Conservation (phyloP, 2,113 vertebrate genomes). For the Ochotona princeps region DNA sequence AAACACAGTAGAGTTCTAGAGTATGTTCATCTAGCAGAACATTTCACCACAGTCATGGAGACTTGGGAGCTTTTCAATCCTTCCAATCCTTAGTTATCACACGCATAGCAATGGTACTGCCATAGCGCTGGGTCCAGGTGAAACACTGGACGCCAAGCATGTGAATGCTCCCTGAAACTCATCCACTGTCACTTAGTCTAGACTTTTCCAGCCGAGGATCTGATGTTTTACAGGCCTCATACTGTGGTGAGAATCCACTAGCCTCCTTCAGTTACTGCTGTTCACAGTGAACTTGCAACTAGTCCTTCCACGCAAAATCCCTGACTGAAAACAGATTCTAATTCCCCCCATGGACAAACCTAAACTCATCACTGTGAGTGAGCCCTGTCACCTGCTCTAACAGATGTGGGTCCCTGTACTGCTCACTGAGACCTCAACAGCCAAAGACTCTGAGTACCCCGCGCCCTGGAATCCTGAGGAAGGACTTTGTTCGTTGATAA, state of each 20-base stretch:
- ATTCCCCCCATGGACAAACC: slow-evolving; percentile 45
- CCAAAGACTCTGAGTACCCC: neutral
- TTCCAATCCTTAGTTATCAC: neutral
- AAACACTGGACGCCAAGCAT: accelerated
- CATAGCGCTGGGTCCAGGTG: accelerated
- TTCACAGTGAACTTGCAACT: neutral
- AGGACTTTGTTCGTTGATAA: neutral
- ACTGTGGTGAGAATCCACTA: neutral
- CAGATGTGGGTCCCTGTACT: neutral
- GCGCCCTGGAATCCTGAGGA: neutral
- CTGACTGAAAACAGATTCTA: slow-evolving; percentile 63
- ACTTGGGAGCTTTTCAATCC: neutral
- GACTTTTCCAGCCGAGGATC: neutral
- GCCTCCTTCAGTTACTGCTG: neutral
- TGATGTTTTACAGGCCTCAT: neutral
- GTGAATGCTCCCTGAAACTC: neutral
- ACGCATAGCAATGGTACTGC: neutral
- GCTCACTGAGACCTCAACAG: accelerated
- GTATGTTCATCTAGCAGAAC: neutral
- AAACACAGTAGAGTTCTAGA: accelerated
- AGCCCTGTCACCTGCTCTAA: slow-evolving; percentile 10
- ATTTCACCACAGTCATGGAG: neutral
- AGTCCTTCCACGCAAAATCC: neutral
- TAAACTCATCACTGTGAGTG: slow-evolving; percentile 30
- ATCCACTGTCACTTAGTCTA: neutral